A percentile compares a stretch with the other conserved stretches of the same genome.
Conservation (phyloP, 1,140 invertebrate genomes). For the Drosophila prosaltans region DNA sequence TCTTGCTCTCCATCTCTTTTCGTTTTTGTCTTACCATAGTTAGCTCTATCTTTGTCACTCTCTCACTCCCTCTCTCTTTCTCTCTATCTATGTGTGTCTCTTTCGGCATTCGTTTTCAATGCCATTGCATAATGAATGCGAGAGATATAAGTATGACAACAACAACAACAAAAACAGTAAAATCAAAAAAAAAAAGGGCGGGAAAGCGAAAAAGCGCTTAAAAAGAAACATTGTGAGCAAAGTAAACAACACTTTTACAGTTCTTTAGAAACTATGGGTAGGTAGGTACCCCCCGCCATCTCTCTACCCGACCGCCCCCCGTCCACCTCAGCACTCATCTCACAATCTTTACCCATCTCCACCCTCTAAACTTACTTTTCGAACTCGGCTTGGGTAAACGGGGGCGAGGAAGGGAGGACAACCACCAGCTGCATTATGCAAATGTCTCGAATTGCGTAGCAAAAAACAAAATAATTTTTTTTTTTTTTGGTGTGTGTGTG, state of each 20-base stretch:
- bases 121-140: constrained; percentile 70
- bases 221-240: constrained; percentile 39
- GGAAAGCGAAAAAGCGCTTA: constrained; percentile 32
- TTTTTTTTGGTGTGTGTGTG: constrained; percentile 27
- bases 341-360: background rate
- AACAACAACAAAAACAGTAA: too few species aligned
- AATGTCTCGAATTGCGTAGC: constrained; percentile 68
- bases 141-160: constrained; percentile 41
- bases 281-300: background rate
- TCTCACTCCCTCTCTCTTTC: constrained; percentile 21
- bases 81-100: background rate
- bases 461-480: constrained; percentile 59
- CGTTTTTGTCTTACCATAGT: background rate
- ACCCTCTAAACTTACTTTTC: background rate
- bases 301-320: background rate
- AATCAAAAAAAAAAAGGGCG: constrained; percentile 29
- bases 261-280: constrained; percentile 49
- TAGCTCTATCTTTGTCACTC: background rate
- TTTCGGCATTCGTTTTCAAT: constrained; percentile 46
- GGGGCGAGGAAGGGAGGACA: too few species aligned
- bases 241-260: constrained; percentile 68
- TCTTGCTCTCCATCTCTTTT: background rate
- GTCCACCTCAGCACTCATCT: too few species aligned
- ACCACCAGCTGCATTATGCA: constrained; percentile 67
- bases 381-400: constrained; percentile 15